Evolutionary conservation across 2,888 invertebrate genomes (phyloP).

Genomic region (Hedya salicella): DNA sequence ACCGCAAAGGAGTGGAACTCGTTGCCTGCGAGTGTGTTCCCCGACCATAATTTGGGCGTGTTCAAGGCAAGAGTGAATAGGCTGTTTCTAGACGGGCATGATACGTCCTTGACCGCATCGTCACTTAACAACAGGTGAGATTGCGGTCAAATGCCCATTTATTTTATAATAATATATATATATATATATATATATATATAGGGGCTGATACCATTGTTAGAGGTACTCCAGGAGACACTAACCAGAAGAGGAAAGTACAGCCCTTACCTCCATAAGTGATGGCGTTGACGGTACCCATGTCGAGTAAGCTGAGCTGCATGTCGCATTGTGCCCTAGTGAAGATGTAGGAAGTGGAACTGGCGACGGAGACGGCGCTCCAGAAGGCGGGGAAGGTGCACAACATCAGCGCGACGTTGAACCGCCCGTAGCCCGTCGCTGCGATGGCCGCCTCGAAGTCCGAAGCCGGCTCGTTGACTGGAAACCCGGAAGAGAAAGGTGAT

Average conservation of each 20-base stretch:
- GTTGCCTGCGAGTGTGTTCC: too few relatives aligned
- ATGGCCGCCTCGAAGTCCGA: conserved; percentile 91
- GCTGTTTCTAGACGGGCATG: too few relatives aligned
- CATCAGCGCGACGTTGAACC: conserved; percentile 87
- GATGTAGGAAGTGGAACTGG: conserved; percentile 89
- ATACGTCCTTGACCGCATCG: too few relatives aligned
- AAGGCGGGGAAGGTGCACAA: conserved; percentile 86
- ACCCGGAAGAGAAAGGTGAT: not conserved
- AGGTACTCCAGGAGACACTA: too few relatives aligned
- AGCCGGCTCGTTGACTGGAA: conserved; percentile 52
- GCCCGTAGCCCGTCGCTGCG: conserved; percentile 87
- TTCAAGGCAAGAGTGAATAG: too few relatives aligned
- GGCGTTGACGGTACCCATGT: conserved; percentile 89
- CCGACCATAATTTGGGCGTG: too few relatives aligned
- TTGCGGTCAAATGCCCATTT: too few relatives aligned
- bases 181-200: too few relatives aligned
- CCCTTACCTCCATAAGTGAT: conserved; percentile 88
- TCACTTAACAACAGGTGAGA: too few relatives aligned
- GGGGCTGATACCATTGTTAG: too few relatives aligned
- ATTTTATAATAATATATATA: too few relatives aligned
- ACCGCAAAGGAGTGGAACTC: too few relatives aligned
- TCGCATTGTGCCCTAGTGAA: conserved; percentile 91
- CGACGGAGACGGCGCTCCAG: conserved; percentile 89
- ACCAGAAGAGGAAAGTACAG: not conserved
- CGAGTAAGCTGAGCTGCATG: conserved; percentile 86